Conservation (phyloP, 1,140 invertebrate genomes). For the Brachionus rotundiformis region DNA sequence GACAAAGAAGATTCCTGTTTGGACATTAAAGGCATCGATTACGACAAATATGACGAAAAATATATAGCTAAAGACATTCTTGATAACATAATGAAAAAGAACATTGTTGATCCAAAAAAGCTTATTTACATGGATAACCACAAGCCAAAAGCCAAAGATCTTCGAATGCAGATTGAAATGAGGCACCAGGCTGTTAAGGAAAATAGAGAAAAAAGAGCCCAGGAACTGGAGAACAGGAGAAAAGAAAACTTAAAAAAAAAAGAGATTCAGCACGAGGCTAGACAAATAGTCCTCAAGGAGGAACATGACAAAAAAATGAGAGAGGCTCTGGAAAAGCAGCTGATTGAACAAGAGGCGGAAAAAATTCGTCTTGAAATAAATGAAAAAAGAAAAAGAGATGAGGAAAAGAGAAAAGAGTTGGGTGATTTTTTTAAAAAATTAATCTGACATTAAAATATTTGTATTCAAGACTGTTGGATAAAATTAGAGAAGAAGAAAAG, state of each 20-base stretch:
- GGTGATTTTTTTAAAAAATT: not conserved
- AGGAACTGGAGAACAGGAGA: conserved; percentile 56
- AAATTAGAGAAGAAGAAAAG: not conserved
- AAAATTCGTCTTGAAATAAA: conserved; percentile 61
- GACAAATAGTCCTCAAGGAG: conserved; percentile 59
- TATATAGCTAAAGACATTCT: conserved; percentile 56
- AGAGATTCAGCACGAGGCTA: conserved; percentile 58
- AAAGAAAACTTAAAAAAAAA: conserved; percentile 57
- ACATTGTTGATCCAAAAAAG: conserved; percentile 54
- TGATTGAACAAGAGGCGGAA: conserved; percentile 60
- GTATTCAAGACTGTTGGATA: not conserved
- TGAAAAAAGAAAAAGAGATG: conserved; percentile 56
- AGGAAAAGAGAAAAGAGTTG: conserved; percentile 56
- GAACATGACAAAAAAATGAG: conserved; percentile 57
- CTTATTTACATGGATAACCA: conserved; percentile 55
- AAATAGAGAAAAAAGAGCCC: conserved; percentile 59
- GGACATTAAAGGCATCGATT: conserved; percentile 54
- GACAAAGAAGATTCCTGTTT: conserved; percentile 35
- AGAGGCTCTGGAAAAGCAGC: conserved; percentile 58
- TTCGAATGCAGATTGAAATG: conserved; percentile 58
- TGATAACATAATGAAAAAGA: conserved; percentile 57
- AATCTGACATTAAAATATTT: no score
- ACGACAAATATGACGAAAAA: conserved; percentile 55
- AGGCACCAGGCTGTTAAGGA: conserved; percentile 60
- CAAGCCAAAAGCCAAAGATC: conserved; percentile 55